Base-by-base conservation (phyloP, 2,113 vertebrate genomes). In the Neolamprologus brichardi region DNA sequence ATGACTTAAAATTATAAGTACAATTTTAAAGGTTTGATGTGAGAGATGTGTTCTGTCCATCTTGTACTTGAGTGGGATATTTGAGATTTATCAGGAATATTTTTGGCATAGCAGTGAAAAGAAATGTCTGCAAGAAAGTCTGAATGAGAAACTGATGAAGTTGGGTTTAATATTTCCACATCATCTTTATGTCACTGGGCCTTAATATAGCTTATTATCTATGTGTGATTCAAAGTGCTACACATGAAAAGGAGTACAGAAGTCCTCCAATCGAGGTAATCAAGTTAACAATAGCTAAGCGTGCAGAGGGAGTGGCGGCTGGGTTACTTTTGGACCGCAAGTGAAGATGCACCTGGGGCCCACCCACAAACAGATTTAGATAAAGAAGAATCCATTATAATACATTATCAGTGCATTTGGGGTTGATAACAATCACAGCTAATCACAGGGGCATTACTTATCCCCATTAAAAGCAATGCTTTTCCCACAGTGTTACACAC, bases 321-420 rank as follows among this genome's bases (percentile, higher is more conserved):
- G 81, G 83, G 62, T 91, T 91, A 88, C 83, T 81, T 92, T 85
- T 82, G 64, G 82, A 87, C 81, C 72, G 46, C 86, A 90, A 88
- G 86, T 92, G 88, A 79, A 85, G 56, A 83, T 88, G 32, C 72
- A 91, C 90, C 88, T 85, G 87, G 70, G 86, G 79, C 85, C 83
- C 62, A 84, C 54, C 78, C 28, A 23, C 58, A 87, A 75, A 84
- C 82, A 87, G 72, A 81, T 88, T 88, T 93, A 87, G 92, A 92
- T 92, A 92, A 91, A 87, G 88, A 81, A 83, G 77, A 94, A 89
- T 30, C 93, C 93, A 94, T 94, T 94, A 95, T 87, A 91, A 93
- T 91, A 91, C 92, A 94, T 94, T 93, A 94, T 89, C 82, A 46
- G 54, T 84, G 79, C 91, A 90, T 93, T 86, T 87, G 88, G 88